A percentile compares a stretch with the other conserved stretches of the same genome.
These are phyloP conservation scores for Petaurus breviceps DNA, from an alignment of 2,113 vertebrate species.

Conservation along the genomic window DNA sequence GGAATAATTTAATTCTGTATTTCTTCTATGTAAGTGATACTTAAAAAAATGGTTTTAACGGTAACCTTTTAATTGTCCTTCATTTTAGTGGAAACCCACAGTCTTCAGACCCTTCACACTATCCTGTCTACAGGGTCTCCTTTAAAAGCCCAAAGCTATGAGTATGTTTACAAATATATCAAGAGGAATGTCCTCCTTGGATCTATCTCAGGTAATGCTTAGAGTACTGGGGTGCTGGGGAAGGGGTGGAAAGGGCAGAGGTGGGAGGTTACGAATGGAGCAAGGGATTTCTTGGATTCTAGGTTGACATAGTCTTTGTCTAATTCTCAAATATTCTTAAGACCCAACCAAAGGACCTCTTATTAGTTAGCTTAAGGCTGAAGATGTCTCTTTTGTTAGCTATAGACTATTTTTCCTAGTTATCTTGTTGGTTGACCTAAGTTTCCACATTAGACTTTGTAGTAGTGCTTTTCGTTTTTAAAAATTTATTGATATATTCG, in stretches of 20 bases:
- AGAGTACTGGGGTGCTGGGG: accelerated
- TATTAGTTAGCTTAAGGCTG: not conserved
- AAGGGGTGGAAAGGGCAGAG: not conserved
- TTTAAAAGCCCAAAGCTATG: slow-evolving; percentile 94
- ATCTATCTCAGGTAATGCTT: slow-evolving; percentile 93
- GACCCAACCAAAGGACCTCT: not conserved
- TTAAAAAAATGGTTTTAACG: accelerated
- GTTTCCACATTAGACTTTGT: not conserved
- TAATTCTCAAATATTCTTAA: not conserved
- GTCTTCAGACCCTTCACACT: slow-evolving; percentile 93
- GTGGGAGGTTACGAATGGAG: accelerated
- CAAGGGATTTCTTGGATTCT: not conserved
- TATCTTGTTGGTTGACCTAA: not conserved
- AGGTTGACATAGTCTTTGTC: not conserved
- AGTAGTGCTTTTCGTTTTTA: not conserved
- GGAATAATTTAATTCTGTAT: not conserved
- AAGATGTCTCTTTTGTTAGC: not conserved
- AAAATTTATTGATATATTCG: not conserved
- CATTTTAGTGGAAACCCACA: slow-evolving; percentile 89
- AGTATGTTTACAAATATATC: slow-evolving; percentile 94
- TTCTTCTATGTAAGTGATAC: not conserved
- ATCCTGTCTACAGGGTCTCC: slow-evolving; percentile 96
- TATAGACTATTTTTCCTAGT: not conserved
- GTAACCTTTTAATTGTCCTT: not conserved
- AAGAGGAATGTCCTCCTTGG: slow-evolving; percentile 93